A percentile compares a stretch with the other conserved stretches of the same genome.
Conservation (phyloP, 2,888 invertebrate genomes). For the Adelognathus sp. region DNA sequence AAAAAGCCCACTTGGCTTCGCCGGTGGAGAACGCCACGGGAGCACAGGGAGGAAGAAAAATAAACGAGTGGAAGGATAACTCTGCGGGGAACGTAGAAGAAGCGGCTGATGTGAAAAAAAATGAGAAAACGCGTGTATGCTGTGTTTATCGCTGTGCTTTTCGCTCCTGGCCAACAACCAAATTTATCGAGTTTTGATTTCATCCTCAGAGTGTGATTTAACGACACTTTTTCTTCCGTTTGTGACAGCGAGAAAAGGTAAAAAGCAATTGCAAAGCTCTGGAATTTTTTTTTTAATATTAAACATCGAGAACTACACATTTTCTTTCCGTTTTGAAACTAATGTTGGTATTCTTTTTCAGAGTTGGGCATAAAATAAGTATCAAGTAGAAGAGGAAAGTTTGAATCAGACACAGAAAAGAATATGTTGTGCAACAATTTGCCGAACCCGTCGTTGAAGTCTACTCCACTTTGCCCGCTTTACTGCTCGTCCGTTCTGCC, state of each 20-base stretch:
- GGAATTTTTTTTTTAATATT: not conserved
- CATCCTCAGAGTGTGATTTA: not conserved
- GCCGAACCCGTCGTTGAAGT: not conserved
- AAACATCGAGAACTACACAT: not conserved
- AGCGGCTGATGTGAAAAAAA: slow-evolving; percentile 11
- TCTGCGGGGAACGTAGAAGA: not conserved
- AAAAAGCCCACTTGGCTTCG: slow-evolving; percentile 63
- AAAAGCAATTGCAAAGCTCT: not conserved
- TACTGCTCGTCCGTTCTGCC: not conserved
- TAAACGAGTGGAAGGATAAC: not conserved
- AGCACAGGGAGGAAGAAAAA: slow-evolving; percentile 22
- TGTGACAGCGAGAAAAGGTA: too few species aligned
- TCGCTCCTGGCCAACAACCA: slow-evolving; percentile 54
- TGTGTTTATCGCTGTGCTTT: slow-evolving; percentile 39
- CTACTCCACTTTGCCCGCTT: not conserved
- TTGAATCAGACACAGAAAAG: not conserved
- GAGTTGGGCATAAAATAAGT: not conserved
- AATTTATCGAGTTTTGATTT: slow-evolving; percentile 37
- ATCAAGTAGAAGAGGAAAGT: not conserved
- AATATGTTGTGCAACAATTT: not conserved
- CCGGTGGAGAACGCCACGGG: slow-evolving; percentile 16
- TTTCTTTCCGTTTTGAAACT: too few species aligned
- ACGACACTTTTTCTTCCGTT: not conserved
- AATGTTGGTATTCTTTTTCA: too few species aligned
- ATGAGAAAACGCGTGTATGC: not conserved